phyloP scores from a whole-genome alignment of 2,888 invertebrate genomes.

The Ophion ellenae region DNA sequence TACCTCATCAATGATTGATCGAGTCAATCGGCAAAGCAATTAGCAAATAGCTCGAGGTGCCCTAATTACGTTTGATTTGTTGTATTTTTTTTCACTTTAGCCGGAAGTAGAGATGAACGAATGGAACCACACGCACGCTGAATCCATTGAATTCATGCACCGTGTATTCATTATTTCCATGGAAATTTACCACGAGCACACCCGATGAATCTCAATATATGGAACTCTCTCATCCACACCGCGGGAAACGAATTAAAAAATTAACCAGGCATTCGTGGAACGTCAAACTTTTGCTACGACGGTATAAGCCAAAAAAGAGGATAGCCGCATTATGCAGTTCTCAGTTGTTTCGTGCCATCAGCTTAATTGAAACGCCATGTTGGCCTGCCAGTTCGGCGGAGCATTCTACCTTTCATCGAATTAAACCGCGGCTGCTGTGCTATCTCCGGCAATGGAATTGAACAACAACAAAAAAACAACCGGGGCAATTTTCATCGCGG shows the following conservation, averaged over 20 bases:
- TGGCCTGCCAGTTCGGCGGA: background rate
- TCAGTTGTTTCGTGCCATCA: background rate
- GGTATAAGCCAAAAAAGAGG: background rate
- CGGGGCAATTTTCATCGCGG: constrained; percentile 8
- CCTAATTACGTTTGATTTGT: too few relatives aligned
- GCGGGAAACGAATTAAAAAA: background rate
- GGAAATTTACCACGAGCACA: too few relatives aligned
- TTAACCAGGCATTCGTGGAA: background rate
- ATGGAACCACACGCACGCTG: too few relatives aligned
- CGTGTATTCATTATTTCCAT: background rate
- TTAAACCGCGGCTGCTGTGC: constrained; percentile 6
- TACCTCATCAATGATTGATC: too few relatives aligned
- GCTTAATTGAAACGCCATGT: background rate
- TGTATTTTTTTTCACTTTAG: too few relatives aligned
- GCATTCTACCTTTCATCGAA: constrained; percentile 34
- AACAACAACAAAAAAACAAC: background rate
- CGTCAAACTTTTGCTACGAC: background rate
- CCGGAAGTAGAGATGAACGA: too few relatives aligned
- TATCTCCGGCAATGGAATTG: constrained; percentile 16
- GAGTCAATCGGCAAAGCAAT: too few relatives aligned
- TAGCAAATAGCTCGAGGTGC: too few relatives aligned
- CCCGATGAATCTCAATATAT: background rate
- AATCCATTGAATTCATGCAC: too few relatives aligned
- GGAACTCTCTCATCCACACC: background rate
- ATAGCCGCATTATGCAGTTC: background rate